Conservation (phyloP, 2,113 vertebrate species). For the Pollachius pollachius region DNA sequence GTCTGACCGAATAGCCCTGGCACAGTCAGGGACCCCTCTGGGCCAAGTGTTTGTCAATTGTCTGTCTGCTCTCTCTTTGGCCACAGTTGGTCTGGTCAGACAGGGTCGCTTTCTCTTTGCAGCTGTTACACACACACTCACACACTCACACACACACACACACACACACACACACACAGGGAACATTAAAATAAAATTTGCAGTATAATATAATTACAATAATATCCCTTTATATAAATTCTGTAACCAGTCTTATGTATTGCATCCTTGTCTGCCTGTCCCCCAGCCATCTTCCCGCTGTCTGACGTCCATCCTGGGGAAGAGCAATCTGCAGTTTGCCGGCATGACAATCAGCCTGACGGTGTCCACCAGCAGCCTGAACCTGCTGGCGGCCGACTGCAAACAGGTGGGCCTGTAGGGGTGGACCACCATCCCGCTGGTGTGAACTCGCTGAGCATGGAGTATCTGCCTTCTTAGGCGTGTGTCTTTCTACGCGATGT, state of each 20-base stretch:
- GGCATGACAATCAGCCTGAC: constrained; percentile 96
- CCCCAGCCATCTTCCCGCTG: constrained; percentile 85
- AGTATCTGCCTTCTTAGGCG: too few species aligned
- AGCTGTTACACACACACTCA: constrained; percentile 60
- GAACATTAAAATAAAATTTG: neutral
- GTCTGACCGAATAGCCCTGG: constrained; percentile 22
- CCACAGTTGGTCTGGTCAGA: constrained; percentile 57
- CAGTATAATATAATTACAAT: neutral
- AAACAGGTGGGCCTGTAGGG: constrained; percentile 85
- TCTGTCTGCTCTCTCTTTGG: constrained; percentile 40
- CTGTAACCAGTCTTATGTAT: neutral
- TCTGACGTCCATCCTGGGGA: constrained; percentile 90
- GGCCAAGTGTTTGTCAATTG: constrained; percentile 29
- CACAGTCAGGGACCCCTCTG: constrained; percentile 28
- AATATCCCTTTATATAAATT: too few species aligned
- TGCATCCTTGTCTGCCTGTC: neutral
- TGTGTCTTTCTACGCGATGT: too few species aligned
- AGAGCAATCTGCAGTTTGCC: constrained; percentile 97
- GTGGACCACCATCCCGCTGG: neutral
- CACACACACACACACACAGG: neutral
- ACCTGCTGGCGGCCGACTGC: constrained; percentile 95
- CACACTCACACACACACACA: constrained; percentile 29
- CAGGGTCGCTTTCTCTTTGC: constrained; percentile 62
- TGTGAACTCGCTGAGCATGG: too few species aligned
- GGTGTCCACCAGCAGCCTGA: constrained; percentile 98